Base-by-base conservation (phyloP, 1,140 invertebrate genomes). In the Trissolcus basalis region DNA sequence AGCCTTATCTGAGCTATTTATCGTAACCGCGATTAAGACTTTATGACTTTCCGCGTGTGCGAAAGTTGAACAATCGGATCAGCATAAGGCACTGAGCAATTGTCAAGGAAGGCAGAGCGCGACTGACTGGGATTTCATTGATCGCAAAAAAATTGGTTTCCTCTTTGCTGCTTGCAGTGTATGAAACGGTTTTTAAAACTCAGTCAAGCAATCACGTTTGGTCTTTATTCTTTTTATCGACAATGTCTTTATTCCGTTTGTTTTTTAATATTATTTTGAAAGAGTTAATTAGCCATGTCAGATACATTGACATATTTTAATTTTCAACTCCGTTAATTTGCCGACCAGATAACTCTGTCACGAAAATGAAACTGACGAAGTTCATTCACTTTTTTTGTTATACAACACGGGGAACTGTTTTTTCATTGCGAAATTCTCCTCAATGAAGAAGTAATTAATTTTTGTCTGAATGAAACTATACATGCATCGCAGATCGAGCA, bases 51-150 rank as follows among this genome's bases (percentile, higher is more conserved):
- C 59, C n/a, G 45, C 51, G 27, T 58, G 71, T 75, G 71, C 56
- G 71, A 75, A 75, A 75, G 71, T 64, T 68, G 45, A 67, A 75
- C 61, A 73, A 73, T 73, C 16, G 41, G 19, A 67, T 71, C 68
- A 32, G 56, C 50, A 32, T 60, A 47, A 59, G 43, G 55, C 64
- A 59, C 65, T 64, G 54, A 56, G 45, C 12, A 9, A 70, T 54
- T 70, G 49, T 70, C 67, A 15, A 61, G 58, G 51, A 70, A 70
- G 14, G 47, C 33, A 13, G 41, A 41, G 15, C 16, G n/a, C n/a
- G 36, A 3, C 9, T 39, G 3, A 9, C 9, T 39, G 19, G 6
- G 19, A 27, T 27, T 27, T 27, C 19, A 27, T 27, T 27, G 19
- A 27, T 27, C 19, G 19, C 19, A 27, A 1, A 27, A 27, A 27